phyloP scores from a whole-genome alignment of 2,888 invertebrate genomes.

The Ptycholaimellus sp. region DNA sequence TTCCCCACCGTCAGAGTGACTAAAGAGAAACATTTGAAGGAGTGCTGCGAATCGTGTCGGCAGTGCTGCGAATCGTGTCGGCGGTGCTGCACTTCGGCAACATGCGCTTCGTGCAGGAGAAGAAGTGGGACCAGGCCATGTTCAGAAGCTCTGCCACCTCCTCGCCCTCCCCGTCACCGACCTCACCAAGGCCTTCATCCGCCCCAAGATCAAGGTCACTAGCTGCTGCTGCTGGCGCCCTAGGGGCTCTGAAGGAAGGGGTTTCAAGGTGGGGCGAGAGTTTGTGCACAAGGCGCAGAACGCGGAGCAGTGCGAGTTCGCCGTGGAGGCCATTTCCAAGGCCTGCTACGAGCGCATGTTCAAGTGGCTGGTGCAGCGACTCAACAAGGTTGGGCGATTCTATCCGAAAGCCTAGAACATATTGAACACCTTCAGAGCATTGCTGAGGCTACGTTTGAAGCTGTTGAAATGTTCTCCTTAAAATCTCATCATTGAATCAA shows the following conservation, averaged over 20 bases:
- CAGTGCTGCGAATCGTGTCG: conserved; percentile 83
- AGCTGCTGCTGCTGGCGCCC: neutral
- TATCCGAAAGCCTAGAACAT: no score
- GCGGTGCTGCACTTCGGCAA: conserved; percentile 87
- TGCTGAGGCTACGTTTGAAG: no score
- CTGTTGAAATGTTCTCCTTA: no score
- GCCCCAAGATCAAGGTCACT: conserved; percentile 67
- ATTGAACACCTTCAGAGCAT: no score
- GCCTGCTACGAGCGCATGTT: conserved; percentile 95
- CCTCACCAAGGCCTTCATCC: conserved; percentile 88
- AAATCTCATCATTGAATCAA: no score
- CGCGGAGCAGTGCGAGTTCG: conserved; percentile 94
- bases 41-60: conserved; percentile 30
- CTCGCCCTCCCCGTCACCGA: conserved; percentile 74
- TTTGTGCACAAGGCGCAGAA: conserved; percentile 96
- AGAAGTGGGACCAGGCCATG: conserved; percentile 97
- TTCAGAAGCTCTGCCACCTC: conserved; percentile 91
- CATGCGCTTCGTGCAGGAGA: conserved; percentile 94
- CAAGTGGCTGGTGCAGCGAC: conserved; percentile 90
- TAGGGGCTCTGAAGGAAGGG: neutral
- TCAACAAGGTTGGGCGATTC: no score
- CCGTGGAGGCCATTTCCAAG: conserved; percentile 93
- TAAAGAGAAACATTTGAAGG: neutral
- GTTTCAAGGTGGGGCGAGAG: conserved; percentile 53
- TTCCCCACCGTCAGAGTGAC: no score